Evolutionary conservation across 2,888 invertebrate genomes (phyloP), one percentile per base, ranked within the genome.

Genomic region (Pherbina coryleti): DNA sequence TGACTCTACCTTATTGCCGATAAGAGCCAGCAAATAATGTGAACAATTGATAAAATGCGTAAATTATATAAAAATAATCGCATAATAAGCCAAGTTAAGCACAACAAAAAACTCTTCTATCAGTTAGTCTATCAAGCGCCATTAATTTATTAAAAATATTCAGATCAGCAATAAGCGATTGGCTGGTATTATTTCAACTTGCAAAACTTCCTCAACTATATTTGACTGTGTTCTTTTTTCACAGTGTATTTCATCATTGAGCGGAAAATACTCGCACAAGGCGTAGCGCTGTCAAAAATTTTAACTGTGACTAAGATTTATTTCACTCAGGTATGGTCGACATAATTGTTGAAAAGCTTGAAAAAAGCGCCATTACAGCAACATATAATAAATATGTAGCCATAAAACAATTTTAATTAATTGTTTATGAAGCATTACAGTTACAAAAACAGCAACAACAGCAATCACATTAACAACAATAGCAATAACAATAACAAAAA

Each of bases 261-360:
- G n/a, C n/a, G 37, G 34, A n/a, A 34, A 34, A 66, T 37, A 37
- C 5, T 19, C 37, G n/a, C 7, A 22, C 66, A 34, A n/a, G 2
- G 22, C 44, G 66, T 37, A 11, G 8, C 44, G 11, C 19, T 5
- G 8, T n/a, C 19, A 1, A 19, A 17, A 28, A 28, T 66, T 37
- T 8, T 3, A 28, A 8, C 37, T 34, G 4, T 31, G 28, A 64
- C n/a, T n/a, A 64, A 37, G 19, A 31, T 37, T 5, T 66, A 44
- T 22, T 67, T n/a, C 34, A 44, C 8, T 44, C 37, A 14, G 9
- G 14, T 60, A 17, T 2, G 3, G 19, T 67, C 44, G 11, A 22
- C 44, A 37, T 17, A 34, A 31, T 31, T 28, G 31, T 37, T 67
- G n/a, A 44, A 67, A 51, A 73, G 72, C 37, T 67, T 70, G 71